Conservation (phyloP, 2,113 vertebrate species). For the Climacteris rufus region DNA sequence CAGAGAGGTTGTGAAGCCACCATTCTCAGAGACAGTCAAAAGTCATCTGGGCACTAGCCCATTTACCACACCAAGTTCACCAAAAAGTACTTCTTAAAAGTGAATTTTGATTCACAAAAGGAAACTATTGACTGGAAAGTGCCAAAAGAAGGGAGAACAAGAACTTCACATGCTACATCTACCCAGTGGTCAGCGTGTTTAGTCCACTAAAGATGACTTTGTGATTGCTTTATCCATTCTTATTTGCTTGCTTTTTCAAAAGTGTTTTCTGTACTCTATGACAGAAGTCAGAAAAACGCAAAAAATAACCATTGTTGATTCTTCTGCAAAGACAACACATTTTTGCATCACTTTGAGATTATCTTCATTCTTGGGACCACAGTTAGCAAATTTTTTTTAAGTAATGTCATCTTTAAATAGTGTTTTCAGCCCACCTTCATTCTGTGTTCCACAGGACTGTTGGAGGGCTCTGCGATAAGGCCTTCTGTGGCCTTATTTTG, state of each 20-base stretch:
- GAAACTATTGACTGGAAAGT: not conserved
- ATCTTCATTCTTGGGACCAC: not conserved
- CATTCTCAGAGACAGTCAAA: not conserved
- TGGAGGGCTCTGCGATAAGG: not conserved
- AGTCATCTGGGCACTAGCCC: not conserved
- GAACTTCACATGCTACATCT: not conserved
- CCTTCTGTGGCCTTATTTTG: not conserved
- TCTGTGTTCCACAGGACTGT: not conserved
- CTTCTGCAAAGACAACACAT: not conserved
- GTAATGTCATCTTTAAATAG: not conserved
- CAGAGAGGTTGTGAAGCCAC: not conserved
- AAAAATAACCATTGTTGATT: not conserved
- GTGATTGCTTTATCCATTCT: not conserved
- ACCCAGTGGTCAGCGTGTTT: fast-evolving
- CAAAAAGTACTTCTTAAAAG: not conserved
- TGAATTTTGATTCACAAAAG: not conserved
- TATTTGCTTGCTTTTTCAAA: not conserved
- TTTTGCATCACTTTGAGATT: not conserved
- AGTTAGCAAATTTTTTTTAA: not conserved
- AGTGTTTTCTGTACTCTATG: not conserved
- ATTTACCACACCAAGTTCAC: not conserved
- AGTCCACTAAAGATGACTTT: not conserved
- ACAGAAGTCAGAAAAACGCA: not conserved
- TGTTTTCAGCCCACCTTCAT: not conserved
- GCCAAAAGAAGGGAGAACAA: not conserved